Percentiles rank a stretch among this genome's conserved stretches.
Conservation (phyloP, 2,797 vertebrate species). For the Karalla daura region DNA sequence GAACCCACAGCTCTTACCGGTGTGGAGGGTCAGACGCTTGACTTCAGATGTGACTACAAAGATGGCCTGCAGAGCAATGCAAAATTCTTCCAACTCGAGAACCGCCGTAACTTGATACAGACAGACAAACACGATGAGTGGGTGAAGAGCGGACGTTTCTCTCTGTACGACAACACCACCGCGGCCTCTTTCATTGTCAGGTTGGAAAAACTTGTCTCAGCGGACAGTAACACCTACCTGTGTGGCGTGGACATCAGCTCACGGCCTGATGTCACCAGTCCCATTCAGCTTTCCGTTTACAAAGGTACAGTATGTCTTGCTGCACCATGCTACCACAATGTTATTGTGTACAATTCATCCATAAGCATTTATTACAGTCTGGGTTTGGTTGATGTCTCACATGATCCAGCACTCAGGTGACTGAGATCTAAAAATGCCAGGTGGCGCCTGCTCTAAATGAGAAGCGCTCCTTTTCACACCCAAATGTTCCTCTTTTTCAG, state of each 20-base stretch:
- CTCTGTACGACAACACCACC: constrained; percentile 66
- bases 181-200: constrained; percentile 39
- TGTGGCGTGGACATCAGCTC: constrained; percentile 40
- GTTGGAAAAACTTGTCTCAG: constrained; percentile 15
- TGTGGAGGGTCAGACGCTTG: constrained; percentile 44
- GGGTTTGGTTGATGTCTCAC: neutral
- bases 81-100: constrained; percentile 41
- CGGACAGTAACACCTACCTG: constrained; percentile 60
- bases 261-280: rapidly evolving
- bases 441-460: constrained; percentile 19
- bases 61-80: rapidly evolving
- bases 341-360: neutral
- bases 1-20: constrained; percentile 1
- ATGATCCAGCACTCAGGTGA: too few relatives aligned
- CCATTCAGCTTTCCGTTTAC: constrained; percentile 51
- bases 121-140: constrained; percentile 24
- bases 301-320: constrained; percentile 29
- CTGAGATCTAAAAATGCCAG: neutral
- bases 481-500: constrained; percentile 51
- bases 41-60: constrained; percentile 57
- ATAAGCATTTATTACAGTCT: neutral
- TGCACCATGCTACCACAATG: neutral
- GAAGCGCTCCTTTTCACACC: neutral
- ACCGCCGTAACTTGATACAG: neutral
- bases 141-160: constrained; percentile 33